Base-by-base conservation (phyloP, 2,113 vertebrate genomes). In the Macrotis lagotis region DNA sequence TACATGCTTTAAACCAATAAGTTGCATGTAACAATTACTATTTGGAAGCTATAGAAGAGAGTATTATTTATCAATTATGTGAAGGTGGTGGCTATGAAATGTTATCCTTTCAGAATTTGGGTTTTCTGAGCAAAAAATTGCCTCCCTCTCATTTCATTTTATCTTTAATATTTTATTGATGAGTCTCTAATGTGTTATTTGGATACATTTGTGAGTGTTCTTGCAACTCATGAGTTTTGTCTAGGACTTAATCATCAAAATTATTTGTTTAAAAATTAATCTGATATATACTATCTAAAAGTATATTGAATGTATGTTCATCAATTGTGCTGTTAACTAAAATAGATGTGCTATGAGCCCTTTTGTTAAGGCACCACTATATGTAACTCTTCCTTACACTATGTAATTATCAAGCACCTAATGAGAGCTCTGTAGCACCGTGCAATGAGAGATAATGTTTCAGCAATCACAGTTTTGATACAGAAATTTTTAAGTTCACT, bases 51-150 rank as follows among this genome's bases (percentile, higher is more conserved):
- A 96, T 95, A 96, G 96, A 92, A 94, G 50, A 95, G 37, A 97
- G 55, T 93, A 96, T 48, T 94, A 94, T 97, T 97, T 97, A 92
- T 97, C 95, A 92, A 90, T 96, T 96, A 93, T 25, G 91, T 97
- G 95, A 88, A 97, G 44, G 83, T 92, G 91, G 91, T 97, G 91
- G 53, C 74, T 96, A 95, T 93, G 91, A 92, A 97, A 96, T 92
- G 3, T 96, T 91, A 55, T 83, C 48, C 95, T 92, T 95, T 92
- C 93, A 48, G 92, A 95, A 94, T 96, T 96, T 92, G 92, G 51
- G 96, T 89, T 93, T 93, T 97, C 95, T 96, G 94, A 97, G 95
- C 55, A 96, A 96, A 92, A 95, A 88, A 91, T 94, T 93, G 14
- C 94, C 96, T 91, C 95, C 55, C 90, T 90, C 83, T 88, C 92